Evolutionary conservation across 2,797 vertebrate genomes (phyloP), one percentile per base, ranked within the genome.

Genomic region (Sebastiscus albofasciatus): DNA sequence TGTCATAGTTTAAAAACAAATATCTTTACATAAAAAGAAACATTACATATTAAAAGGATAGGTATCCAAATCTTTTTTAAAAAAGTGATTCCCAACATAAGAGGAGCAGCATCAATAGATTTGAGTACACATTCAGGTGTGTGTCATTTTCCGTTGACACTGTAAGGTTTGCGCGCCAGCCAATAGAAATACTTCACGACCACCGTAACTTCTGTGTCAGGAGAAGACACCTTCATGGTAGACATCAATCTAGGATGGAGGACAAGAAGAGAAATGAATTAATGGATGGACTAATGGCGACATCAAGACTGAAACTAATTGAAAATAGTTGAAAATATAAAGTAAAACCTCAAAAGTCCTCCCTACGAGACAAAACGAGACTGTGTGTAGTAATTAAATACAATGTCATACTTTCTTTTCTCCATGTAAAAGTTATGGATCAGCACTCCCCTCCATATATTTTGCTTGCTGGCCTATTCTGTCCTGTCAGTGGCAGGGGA

Each of bases 141-240:
- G 16, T 49, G 33, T 66, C 36, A 42, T 8, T 12, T 46, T 20
- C 27, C 31, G 27, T 5, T 67, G 42, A 49, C 42, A 49, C 42
- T 49, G 3, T 16, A 20, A 64, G n/a, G 91, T 77, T 94, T 94
- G 11, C 76, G 16, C 0, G 90, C 90, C 65, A 94, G 27, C 70
- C 87, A 75, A 68, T 87, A 93, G 72, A 89, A 94, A 82, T 92
- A 94, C 34, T 87, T 92, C 11, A 92, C 56, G 8, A 85, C 46
- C 71, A 94, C 10, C 0, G 52, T 89, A 2, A 93, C 81, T 34
- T 93, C 90, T 5, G 89, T 75, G 6, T 93, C 90, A 8, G 82
- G 73, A 22, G 89, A 85, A 22, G 89, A 85, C 6, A 8, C 77
- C 20, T 89, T 89, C 91, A 94, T 93, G 59, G 79, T 77, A 3